A percentile compares a stretch with the other conserved stretches of the same genome.
These are phyloP conservation scores for Thaumatotibia leucotreta DNA, from an alignment of 1,140 invertebrate genomes.

Conservation along the genomic window DNA sequence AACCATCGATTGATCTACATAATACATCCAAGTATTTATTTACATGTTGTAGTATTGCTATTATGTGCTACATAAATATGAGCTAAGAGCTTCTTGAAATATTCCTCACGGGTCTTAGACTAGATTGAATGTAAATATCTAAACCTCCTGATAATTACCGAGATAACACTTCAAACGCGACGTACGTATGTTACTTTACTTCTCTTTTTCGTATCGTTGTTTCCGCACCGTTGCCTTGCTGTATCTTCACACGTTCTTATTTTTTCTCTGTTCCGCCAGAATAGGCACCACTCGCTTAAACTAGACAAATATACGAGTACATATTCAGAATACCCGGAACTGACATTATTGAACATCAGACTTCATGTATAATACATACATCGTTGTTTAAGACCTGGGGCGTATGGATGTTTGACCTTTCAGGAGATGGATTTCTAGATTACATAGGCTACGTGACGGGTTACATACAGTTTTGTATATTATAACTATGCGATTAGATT, in stretches of 20 bases:
- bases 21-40: too few species aligned
- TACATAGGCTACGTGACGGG: not conserved
- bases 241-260: conserved; percentile 10
- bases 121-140: not conserved
- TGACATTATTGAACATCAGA: too few species aligned
- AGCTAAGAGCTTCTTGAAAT: too few species aligned
- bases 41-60: too few species aligned
- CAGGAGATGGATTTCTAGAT: conserved; percentile 1
- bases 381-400: not conserved
- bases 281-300: not conserved
- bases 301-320: not conserved
- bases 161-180: not conserved
- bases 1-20: too few species aligned
- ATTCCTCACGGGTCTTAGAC: not conserved
- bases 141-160: not conserved
- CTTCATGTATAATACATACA: not conserved
- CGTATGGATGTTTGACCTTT: not conserved
- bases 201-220: not conserved
- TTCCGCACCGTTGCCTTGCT: not conserved
- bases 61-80: too few species aligned
- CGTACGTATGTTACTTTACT: not conserved
- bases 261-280: not conserved
- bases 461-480: not conserved
- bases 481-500: not conserved
- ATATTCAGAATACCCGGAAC: conserved; percentile 10